Conservation (phyloP, 2,888 invertebrate genomes). For the Tetragonula carbonaria region DNA sequence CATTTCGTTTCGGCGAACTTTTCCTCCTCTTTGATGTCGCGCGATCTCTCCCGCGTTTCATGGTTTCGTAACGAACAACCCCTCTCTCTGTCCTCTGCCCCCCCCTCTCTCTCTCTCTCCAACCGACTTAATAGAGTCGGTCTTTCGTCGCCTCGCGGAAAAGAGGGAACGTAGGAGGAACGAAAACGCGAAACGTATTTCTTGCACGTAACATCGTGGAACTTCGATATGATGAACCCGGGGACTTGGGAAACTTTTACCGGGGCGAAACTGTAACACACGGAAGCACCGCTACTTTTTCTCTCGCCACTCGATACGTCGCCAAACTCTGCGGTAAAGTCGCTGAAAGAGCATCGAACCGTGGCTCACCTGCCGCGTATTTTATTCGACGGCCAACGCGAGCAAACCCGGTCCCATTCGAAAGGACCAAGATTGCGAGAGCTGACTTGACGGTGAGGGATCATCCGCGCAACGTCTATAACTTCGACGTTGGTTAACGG, state of each 20-base stretch:
- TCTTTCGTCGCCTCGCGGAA: neutral
- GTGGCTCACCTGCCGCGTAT: conserved; percentile 29
- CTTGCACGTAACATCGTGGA: conserved; percentile 58
- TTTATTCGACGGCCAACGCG: conserved; percentile 24
- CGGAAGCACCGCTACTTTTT: conserved; percentile 32
- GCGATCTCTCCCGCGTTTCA: conserved; percentile 24
- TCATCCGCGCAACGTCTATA: conserved; percentile 22
- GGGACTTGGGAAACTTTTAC: conserved; percentile 60
- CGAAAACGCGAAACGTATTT: conserved; percentile 60
- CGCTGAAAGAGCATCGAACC: conserved; percentile 34
- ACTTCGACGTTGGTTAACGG: neutral
- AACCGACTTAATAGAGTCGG: conserved; percentile 13
- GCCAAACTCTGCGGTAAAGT: conserved; percentile 52
- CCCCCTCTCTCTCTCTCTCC: no score
- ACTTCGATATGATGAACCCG: conserved; percentile 67
- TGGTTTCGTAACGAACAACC: conserved; percentile 31
- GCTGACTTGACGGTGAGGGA: conserved; percentile 25
- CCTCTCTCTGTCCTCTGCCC: neutral
- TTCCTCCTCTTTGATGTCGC: conserved; percentile 37
- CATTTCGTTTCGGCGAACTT: neutral
- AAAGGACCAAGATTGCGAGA: conserved; percentile 24
- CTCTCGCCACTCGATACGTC: conserved; percentile 55
- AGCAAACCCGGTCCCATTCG: neutral
- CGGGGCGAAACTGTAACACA: conserved; percentile 60
- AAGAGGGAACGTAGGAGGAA: neutral